These are phyloP conservation scores for Chouioia cunea DNA, from an alignment of 2,888 invertebrate genomes.

Conservation along the genomic window DNA sequence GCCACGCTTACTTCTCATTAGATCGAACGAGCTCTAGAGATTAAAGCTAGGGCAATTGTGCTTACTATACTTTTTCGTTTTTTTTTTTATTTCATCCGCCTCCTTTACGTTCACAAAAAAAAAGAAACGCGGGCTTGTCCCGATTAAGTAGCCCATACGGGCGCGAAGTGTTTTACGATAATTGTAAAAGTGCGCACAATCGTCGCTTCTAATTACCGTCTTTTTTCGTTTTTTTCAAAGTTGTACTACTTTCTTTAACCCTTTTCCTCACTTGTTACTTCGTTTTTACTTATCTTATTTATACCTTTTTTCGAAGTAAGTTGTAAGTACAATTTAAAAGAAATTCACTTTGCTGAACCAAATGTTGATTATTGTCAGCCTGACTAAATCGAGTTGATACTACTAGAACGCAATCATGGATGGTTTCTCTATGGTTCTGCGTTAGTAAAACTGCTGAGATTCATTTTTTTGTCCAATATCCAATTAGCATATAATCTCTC, in stretches of 20 bases:
- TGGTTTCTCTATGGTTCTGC: too few relatives aligned
- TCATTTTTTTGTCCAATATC: too few relatives aligned
- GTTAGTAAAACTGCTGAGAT: too few relatives aligned
- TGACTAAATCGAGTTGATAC: too few relatives aligned
- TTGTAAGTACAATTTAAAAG: too few relatives aligned
- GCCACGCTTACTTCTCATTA: conserved; percentile 36
- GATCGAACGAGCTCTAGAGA: conserved; percentile 35
- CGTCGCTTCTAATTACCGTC: conserved; percentile 43
- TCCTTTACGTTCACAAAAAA: conserved; percentile 28
- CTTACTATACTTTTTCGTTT: conserved; percentile 15
- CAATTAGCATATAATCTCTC: too few relatives aligned
- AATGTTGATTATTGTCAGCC: too few relatives aligned
- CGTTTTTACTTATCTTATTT: conserved; percentile 5
- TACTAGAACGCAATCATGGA: too few relatives aligned
- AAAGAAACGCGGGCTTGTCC: background rate
- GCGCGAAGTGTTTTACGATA: conserved; percentile 43
- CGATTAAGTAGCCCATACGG: conserved; percentile 39
- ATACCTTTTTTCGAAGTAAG: too few relatives aligned
- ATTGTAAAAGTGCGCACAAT: conserved; percentile 43
- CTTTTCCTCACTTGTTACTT: conserved; percentile 11
- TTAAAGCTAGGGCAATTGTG: conserved; percentile 36
- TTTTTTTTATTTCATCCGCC: conserved; percentile 20
- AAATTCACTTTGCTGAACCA: too few relatives aligned
- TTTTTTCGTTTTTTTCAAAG: conserved; percentile 1
- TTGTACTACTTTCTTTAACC: background rate